Base-by-base conservation (phyloP, 2,888 invertebrate species). In the Physocephala rufipes region DNA sequence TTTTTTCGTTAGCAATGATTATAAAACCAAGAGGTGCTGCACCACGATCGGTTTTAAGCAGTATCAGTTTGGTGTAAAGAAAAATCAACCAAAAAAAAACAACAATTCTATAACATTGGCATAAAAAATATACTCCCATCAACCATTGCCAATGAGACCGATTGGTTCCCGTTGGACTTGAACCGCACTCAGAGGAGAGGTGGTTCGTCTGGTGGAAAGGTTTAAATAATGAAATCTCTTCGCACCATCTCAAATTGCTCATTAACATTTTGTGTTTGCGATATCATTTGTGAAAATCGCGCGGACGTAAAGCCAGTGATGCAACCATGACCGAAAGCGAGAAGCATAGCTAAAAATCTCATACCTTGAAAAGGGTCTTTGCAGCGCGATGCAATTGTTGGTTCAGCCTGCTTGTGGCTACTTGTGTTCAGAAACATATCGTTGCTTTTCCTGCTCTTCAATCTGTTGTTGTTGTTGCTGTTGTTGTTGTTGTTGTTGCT, bases 241-340 rank as follows among this genome's bases (percentile, higher is more conserved):
- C 85, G 85, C 85, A 86, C 85, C 84, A 86, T 86, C 85, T 86
- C 84, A 85, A 86, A 86, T 86, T 86, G 85, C 86, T 86, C 85
- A 86, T 86, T 86, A 86, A 86, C 85, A 86, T 86, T 86, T 86
- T 85, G 84, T 83, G 85, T 85, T 84, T 80, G 81, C 80, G 82
- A 82, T 86, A 86, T 86, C 85, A 83, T 82, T 84, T 86, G 85
- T 85, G 86, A 86, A 86, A 86, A 86, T 86, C 86, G 9, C 36
- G 74, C 74, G 68, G 62, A 26, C 66, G 24, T n/a, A 36, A 49
- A 61, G 19, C 26, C 59, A 61, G 61, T 61, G 68, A 47, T 61
- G 28, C 68, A 30, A 62, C 30, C 55, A 21, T 24, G 58, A 55
- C 53, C 2, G 36, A 36, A 9, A 36, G 9, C n/a, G n/a, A n/a